Conservation (phyloP, 2,113 vertebrate species). For the Smithornis capensis region DNA sequence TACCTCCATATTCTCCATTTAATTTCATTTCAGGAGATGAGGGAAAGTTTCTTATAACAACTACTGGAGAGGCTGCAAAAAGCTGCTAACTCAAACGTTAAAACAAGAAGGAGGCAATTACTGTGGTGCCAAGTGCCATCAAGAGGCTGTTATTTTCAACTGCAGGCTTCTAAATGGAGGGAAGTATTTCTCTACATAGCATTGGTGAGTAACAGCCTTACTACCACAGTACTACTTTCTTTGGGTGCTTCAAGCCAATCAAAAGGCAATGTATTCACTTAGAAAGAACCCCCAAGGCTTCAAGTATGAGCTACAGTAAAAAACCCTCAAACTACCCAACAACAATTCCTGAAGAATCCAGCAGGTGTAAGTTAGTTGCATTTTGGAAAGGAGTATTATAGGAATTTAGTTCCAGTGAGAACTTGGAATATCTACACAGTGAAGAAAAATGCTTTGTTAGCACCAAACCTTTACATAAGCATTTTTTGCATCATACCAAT, state of each 20-base stretch:
- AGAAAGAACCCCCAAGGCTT: not conserved
- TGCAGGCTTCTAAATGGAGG: conserved; percentile 28
- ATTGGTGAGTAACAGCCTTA: too few relatives aligned
- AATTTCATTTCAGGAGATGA: not conserved
- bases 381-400: not conserved
- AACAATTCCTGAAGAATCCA: not conserved
- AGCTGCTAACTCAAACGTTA: not conserved
- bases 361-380: not conserved
- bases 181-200: not conserved
- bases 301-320: not conserved
- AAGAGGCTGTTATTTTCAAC: conserved; percentile 57
- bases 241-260: not conserved
- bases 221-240: not conserved
- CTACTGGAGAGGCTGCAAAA: not conserved
- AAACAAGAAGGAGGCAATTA: not conserved
- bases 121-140: conserved; percentile 64
- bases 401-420: not conserved
- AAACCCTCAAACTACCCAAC: fast-evolving
- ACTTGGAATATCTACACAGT: not conserved
- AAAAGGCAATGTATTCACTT: not conserved
- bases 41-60: not conserved
- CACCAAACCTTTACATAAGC: not conserved
- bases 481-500: not conserved
- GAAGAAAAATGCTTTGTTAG: not conserved
- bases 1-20: not conserved